These are phyloP conservation scores for Poeciliopsis occidentalis DNA, from an alignment of 2,113 vertebrate species.

Conservation along the genomic window DNA sequence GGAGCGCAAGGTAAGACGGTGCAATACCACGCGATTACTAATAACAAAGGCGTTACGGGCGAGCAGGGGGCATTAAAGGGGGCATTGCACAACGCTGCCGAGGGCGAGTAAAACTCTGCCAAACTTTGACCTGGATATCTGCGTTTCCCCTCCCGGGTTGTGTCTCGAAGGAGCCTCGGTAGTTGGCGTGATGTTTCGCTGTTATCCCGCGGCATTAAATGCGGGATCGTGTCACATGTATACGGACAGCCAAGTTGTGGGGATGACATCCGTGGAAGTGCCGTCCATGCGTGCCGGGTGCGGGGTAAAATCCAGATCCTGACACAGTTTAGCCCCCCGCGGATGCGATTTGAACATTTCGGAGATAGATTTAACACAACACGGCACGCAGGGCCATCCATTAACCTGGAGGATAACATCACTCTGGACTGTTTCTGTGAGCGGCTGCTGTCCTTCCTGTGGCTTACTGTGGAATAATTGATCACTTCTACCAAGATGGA, in stretches of 20 bases:
- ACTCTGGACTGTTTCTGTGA: slow-evolving; percentile 45
- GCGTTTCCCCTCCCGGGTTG: slow-evolving; percentile 35
- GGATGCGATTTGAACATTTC: slow-evolving; percentile 27
- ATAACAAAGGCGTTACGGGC: slow-evolving; percentile 87
- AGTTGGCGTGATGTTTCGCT: slow-evolving; percentile 56
- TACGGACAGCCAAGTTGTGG: slow-evolving; percentile 67
- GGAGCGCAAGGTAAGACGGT: slow-evolving; percentile 84
- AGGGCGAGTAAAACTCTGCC: slow-evolving; percentile 79
- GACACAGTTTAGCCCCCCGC: slow-evolving; percentile 18
- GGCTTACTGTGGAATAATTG: slow-evolving; percentile 42
- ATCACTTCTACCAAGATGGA: slow-evolving; percentile 60
- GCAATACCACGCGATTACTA: slow-evolving; percentile 83
- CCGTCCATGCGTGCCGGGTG: slow-evolving; percentile 44
- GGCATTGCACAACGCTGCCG: slow-evolving; percentile 79
- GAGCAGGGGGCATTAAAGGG: slow-evolving; percentile 83
- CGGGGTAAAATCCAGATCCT: slow-evolving; percentile 43
- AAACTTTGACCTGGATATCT: slow-evolving; percentile 81
- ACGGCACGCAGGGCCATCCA: slow-evolving; percentile 53
- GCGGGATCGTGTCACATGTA: slow-evolving; percentile 65
- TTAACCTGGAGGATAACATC: slow-evolving; percentile 56
- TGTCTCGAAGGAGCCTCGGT: slow-evolving; percentile 31
- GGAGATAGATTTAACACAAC: slow-evolving; percentile 23
- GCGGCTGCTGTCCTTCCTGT: slow-evolving; percentile 38
- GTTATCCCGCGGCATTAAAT: slow-evolving; percentile 63
- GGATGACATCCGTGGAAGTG: slow-evolving; percentile 62